Evolutionary conservation across 2,113 vertebrate species (phyloP).

Genomic region (Platycercus adscitus): DNA sequence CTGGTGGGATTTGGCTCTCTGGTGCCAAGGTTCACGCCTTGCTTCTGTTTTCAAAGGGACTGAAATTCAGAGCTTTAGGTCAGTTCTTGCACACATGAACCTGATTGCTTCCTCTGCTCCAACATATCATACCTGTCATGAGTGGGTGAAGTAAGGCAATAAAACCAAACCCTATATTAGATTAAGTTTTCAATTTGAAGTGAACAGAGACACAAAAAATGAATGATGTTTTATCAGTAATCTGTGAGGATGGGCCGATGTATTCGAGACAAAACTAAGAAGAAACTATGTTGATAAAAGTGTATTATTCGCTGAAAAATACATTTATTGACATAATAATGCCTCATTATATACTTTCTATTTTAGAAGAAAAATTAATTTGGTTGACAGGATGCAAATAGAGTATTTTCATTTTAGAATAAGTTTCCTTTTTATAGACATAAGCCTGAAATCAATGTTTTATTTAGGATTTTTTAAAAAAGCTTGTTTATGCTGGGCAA

Average conservation of each 20-base stretch:
- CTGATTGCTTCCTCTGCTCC: neutral
- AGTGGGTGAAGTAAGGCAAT: neutral
- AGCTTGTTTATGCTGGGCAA: neutral
- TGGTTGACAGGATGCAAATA: neutral
- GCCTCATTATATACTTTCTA: neutral
- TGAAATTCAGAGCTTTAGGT: neutral
- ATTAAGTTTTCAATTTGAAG: neutral
- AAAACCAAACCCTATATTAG: neutral
- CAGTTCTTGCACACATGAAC: neutral
- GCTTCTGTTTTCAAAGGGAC: accelerated
- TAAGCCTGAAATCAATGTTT: neutral
- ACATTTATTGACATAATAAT: neutral
- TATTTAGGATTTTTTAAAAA: neutral
- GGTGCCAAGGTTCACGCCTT: neutral
- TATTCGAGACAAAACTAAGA: neutral
- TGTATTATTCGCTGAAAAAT: neutral
- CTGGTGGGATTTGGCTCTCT: neutral
- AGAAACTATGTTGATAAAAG: neutral
- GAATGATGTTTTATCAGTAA: neutral
- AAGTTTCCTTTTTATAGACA: neutral
- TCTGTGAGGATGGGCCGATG: neutral
- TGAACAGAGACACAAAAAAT: neutral
- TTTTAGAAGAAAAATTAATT: neutral
- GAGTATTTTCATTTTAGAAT: neutral
- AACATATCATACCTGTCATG: neutral